Base-by-base conservation (phyloP, 2,797 vertebrate genomes). In the Manis javanica region DNA sequence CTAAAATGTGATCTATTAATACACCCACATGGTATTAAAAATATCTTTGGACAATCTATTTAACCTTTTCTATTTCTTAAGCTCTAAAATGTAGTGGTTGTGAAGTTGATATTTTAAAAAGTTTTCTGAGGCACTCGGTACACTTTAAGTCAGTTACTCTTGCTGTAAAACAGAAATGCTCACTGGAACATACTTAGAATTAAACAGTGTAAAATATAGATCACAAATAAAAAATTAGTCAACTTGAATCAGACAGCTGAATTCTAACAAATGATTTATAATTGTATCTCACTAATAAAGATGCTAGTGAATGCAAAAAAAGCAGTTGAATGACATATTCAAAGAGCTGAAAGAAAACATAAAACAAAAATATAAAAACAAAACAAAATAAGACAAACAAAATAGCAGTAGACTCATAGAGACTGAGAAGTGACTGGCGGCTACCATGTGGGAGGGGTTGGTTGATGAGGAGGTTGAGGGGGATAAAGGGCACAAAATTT, bases 21-120 rank as follows among this genome's bases (percentile, higher is more conserved):
- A 79, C 29, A 87, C 16, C 74, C 64, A 59, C 1, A 16, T 11
- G 37, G 51, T 82, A 63, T 63, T 63, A 63, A 87, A 34, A 87
- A 93, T 81, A 24, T 74, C 51, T 88, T 74, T 51, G 21, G n/a
- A 31, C 57, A 87, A 88, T 55, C 31, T 81, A 71, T 79, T 63
- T 87, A 90, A 89, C 23, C 42, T 85, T 82, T 69, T 74, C 42
- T 87, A 59, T 42, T 91, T 93, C 74, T 87, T 87, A 95, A 92
- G 53, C 46, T 90, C 46, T 84, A 95, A 90, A 64, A 81, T 49
- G n/a, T 46, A 71, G 19, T 19, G 31, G 2, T 21, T 81, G 15
- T 75, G 69, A 96, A 94, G 37, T 66, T 69, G 87, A n/a, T 74
- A 90, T 55, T 77, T 77, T 63, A 57, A 95, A 90, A 75, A 29